Conservation (phyloP, 2,888 invertebrate genomes). For the Phrixothrix hirtus region DNA sequence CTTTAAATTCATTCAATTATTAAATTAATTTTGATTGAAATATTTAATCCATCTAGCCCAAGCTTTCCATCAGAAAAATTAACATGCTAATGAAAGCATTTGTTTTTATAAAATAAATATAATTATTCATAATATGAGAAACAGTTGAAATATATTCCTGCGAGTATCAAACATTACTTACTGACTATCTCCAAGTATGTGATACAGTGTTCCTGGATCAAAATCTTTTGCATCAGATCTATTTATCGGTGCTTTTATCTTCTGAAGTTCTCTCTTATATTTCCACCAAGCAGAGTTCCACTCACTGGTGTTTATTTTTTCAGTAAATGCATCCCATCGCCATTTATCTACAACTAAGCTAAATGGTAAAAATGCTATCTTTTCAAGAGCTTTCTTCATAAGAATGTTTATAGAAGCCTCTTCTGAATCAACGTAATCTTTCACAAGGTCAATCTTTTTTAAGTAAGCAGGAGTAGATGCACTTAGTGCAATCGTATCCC, state of each 20-base stretch:
- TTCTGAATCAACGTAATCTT: conserved; percentile 47
- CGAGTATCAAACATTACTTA: too few species aligned
- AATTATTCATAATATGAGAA: too few species aligned
- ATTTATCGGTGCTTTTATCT: conserved; percentile 52
- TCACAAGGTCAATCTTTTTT: conserved; percentile 54
- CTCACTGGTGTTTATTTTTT: conserved; percentile 50
- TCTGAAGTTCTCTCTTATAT: conserved; percentile 53
- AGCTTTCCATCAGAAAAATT: too few species aligned
- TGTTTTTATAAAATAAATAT: too few species aligned
- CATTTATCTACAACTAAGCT: conserved; percentile 62
- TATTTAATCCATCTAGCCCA: too few species aligned
- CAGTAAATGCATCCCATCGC: conserved; percentile 61
- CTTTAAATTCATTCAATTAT: too few species aligned
- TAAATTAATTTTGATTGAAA: too few species aligned
- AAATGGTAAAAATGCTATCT: conserved; percentile 61
- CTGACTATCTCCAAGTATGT: conserved; percentile 54
- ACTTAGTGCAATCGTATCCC: conserved; percentile 65
- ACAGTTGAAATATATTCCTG: too few species aligned
- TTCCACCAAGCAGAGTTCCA: conserved; percentile 57
- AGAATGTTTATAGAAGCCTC: conserved; percentile 58
- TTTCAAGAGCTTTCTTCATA: conserved; percentile 56
- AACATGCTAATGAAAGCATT: too few species aligned
- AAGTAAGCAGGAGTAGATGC: conserved; percentile 60
- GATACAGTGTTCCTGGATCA: conserved; percentile 57
- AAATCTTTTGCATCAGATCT: conserved; percentile 54